Base-by-base conservation (phyloP, 2,797 vertebrate species). In the Cephalopachus bancanus region DNA sequence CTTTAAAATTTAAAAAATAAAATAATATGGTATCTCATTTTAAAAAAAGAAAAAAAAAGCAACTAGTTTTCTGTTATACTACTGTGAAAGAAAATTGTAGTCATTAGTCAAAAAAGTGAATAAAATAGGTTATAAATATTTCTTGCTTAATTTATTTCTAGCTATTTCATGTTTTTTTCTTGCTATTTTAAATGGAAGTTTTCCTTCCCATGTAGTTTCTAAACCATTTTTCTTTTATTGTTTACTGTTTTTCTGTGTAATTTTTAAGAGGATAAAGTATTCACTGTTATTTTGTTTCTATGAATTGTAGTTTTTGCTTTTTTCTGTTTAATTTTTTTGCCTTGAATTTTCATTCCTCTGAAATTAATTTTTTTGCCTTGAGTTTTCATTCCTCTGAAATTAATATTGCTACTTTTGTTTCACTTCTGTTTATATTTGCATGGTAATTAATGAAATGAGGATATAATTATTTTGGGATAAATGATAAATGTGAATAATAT, bases 291-390 rank as follows among this genome's bases (percentile, higher is more conserved):
- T 83, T 89, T 75, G 30, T 76, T 81, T 92, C 15, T 93, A 24
- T 89, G 51, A 87, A 26, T 67, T 75, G 5, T 74, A 57, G 11
- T 84, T 86, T 83, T 64, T 44, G 44, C n/a, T 93, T 90, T 83
- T 93, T 67, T 55, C 19, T 81, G 10, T 95, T 9, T 71, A 64
- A 62, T 55, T 64, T 67, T 89, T 80, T 92, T 94, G 53, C 53
- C 16, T 51, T 96, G 30, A 67, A 2, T 83, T 94, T 14, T 69
- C 57, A 53, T 87, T 95, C 28, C 30, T 93, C 24, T 85, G 28
- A 55, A 93, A 62, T 86, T 86, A 86, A 17, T 76, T 37, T 37
- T 89, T 80, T 92, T 94, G 53, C 53, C 16, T 51, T 96, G 30
- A 67, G 3, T 83, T 94, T 14, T 69, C 57, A 53, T 87, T 95